Evolutionary conservation across 1,140 invertebrate genomes (phyloP).

Genomic region (Zaprionus nigranus): DNA sequence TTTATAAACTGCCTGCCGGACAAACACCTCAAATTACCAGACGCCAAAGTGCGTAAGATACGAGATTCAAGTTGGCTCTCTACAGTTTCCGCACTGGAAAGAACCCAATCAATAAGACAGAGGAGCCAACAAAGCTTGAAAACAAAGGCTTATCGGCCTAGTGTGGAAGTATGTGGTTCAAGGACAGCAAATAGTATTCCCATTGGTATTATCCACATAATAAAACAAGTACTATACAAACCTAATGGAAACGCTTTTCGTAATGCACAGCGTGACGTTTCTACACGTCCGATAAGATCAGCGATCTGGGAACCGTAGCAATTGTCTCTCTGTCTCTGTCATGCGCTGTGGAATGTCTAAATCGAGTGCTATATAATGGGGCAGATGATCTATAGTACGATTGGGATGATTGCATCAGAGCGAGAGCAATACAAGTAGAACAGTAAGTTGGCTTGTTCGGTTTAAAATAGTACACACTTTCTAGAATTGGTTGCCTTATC

Average conservation of each 20-base stretch:
- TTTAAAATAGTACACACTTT: conserved; percentile 13
- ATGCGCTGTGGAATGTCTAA: background rate
- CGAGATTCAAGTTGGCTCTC: background rate
- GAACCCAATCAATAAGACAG: background rate
- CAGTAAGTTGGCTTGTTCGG: conserved; percentile 34
- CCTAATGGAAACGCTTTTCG: conserved; percentile 28
- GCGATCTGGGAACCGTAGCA: background rate
- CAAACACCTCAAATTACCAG: conserved; percentile 32
- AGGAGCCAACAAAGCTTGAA: background rate
- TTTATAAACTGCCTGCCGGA: conserved; percentile 39
- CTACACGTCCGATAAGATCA: conserved; percentile 1
- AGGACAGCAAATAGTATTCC: conserved; percentile 3
- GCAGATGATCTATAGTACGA: conserved; percentile 22
- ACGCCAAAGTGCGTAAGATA: conserved; percentile 26
- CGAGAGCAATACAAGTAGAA: conserved; percentile 8
- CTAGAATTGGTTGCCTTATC: conserved; percentile 8
- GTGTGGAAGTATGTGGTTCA: conserved; percentile 26
- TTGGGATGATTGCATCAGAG: conserved; percentile 27
- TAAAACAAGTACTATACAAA: background rate
- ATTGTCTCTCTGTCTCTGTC: background rate
- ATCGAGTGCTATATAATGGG: conserved; percentile 4
- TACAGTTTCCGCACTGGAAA: background rate
- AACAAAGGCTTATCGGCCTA: background rate
- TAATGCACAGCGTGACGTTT: conserved; percentile 4
- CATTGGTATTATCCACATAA: background rate